These are phyloP conservation scores for Anolis carolinensis DNA, from an alignment of 2,113 vertebrate genomes.

Conservation along the genomic window DNA sequence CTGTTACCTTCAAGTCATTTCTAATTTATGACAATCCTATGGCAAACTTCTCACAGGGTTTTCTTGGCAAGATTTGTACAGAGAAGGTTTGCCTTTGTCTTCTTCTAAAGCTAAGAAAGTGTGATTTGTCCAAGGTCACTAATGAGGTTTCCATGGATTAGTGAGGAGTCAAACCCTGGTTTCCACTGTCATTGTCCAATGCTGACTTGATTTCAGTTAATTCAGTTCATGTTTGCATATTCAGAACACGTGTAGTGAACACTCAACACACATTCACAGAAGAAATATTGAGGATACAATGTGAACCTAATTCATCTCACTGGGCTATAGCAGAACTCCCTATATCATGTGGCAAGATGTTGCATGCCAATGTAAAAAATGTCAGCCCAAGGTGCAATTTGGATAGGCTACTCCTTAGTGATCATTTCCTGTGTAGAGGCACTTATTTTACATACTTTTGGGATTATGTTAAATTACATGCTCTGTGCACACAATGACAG, in stretches of 20 bases:
- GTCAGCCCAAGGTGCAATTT: neutral
- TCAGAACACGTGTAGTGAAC: neutral
- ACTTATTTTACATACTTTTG: neutral
- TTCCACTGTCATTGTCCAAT: too few relatives aligned
- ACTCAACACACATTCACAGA: neutral
- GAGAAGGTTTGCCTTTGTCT: too few relatives aligned
- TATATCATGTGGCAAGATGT: neutral
- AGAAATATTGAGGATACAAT: neutral
- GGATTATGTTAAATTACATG: constrained; percentile 15
- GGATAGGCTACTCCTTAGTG: neutral
- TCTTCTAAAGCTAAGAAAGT: too few relatives aligned
- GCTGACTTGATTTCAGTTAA: too few relatives aligned
- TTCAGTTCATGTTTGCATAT: neutral
- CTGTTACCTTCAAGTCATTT: too few relatives aligned
- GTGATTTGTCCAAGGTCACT: too few relatives aligned
- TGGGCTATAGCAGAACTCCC: neutral
- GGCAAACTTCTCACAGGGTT: too few relatives aligned
- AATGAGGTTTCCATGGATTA: too few relatives aligned
- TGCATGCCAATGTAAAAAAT: neutral
- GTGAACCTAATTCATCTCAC: neutral
- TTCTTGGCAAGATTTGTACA: too few relatives aligned
- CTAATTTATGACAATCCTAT: too few relatives aligned
- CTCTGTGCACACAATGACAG: neutral
- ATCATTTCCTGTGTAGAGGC: neutral
- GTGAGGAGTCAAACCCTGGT: too few relatives aligned